Base-by-base conservation (phyloP, 1,140 invertebrate species). In the Magallana gigas region DNA sequence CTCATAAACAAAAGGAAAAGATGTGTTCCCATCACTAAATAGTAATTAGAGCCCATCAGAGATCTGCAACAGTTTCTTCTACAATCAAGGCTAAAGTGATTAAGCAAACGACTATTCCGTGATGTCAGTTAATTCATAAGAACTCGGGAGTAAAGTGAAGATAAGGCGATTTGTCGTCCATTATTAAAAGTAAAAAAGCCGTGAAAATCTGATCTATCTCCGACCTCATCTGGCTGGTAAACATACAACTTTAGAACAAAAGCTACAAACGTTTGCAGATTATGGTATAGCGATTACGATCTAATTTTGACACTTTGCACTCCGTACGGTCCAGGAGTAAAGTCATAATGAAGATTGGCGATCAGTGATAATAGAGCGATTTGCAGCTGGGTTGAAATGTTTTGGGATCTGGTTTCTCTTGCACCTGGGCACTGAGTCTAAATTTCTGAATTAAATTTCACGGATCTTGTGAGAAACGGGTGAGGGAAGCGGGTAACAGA, bases 241-340 rank as follows among this genome's bases (percentile, higher is more conserved):
- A 76, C 68, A 76, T 76, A 76, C 8, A 76, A 76, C 18, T 4
- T 23, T 76, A 76, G 68, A 76, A 76, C 68, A 76, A 76, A 76
- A 76, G 68, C 68, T 29, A 29, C 68, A 76, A 76, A 76, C 36
- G 68, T 23, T 76, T 36, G 23, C 23, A 76, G 68, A 76, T 76
- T 18, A 9, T 23, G 68, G 68, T 76, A 76, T 76, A 76, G 18
- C 36, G 68, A 76, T 76, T 36, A 76, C 8, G 23, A 76, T 76
- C 68, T 76, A 76, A 76, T 76, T 76, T 76, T 76, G 68, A 76
- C 68, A 76, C 68, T 76, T 76, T 76, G 68, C 68, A 76, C 68
- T 29, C 8, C 12, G 68, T 36, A 29, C 68, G 68, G 68, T 76
- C 68, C 68, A 76, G 9, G 68, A 76, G 68, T 76, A 29, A 76